A percentile compares a stretch with the other conserved stretches of the same genome.
phyloP scores from a whole-genome alignment of 2,888 invertebrate species.

The Archips xylosteana region DNA sequence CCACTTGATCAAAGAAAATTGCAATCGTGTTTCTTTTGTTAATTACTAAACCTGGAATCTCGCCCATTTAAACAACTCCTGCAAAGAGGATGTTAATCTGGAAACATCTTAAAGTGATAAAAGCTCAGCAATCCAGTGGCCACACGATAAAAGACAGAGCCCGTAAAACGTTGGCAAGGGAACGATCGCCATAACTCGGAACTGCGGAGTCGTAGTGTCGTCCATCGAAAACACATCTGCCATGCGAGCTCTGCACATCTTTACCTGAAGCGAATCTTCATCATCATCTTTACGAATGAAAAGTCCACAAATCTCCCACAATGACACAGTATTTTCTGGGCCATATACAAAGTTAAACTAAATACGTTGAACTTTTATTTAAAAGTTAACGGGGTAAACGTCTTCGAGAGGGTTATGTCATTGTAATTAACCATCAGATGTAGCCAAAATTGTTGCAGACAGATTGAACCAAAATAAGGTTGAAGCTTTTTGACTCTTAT shows the following conservation, averaged over 20 bases:
- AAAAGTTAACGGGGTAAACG: too few relatives aligned
- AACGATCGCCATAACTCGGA: conserved; percentile 37
- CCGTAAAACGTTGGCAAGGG: conserved; percentile 33
- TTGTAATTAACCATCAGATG: too few relatives aligned
- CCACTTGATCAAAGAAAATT: too few relatives aligned
- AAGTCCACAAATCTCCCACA: background rate
- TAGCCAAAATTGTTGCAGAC: too few relatives aligned
- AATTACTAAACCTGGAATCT: background rate
- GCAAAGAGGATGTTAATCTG: conserved; percentile 8
- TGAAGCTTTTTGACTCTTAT: too few relatives aligned
- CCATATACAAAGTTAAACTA: too few relatives aligned
- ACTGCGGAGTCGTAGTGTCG: conserved; percentile 24
- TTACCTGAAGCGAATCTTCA: conserved; percentile 1
- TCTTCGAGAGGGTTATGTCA: too few relatives aligned
- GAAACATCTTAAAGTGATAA: conserved; percentile 27
- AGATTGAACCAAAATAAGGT: too few relatives aligned
- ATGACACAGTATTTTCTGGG: too few relatives aligned
- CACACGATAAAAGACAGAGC: conserved; percentile 36
- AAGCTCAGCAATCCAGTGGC: conserved; percentile 25
- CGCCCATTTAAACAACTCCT: background rate
- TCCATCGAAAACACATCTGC: conserved; percentile 65
- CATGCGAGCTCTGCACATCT: conserved; percentile 17
- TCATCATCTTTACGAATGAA: background rate
- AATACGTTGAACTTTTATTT: too few relatives aligned
- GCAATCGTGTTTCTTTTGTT: too few relatives aligned